These are phyloP conservation scores for Athene cunicularia DNA, from an alignment of 2,113 vertebrate genomes.

Conservation along the genomic window DNA sequence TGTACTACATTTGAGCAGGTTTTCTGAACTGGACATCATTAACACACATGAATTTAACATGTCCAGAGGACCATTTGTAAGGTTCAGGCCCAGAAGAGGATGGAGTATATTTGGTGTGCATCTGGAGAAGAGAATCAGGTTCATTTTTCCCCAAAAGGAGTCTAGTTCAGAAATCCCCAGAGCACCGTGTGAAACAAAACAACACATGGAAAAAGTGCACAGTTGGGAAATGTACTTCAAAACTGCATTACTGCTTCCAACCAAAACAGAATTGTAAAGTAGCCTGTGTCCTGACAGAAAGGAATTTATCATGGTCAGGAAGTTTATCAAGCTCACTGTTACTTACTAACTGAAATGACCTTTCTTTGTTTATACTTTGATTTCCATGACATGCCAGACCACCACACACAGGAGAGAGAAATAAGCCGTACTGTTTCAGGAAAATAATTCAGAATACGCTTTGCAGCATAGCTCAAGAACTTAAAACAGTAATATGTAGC, in stretches of 20 bases:
- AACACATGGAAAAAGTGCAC: background rate
- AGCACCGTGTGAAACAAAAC: background rate
- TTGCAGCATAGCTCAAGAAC: background rate
- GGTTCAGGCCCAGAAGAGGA: background rate
- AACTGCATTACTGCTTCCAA: background rate
- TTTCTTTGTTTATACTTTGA: background rate
- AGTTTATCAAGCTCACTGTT: background rate
- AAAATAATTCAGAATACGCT: background rate
- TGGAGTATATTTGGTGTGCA: background rate
- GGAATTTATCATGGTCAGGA: background rate
- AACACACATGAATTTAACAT: background rate
- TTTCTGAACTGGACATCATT: background rate
- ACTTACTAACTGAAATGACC: background rate
- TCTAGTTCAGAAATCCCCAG: background rate
- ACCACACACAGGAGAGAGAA: background rate
- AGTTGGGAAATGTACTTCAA: background rate
- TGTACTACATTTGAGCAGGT: background rate
- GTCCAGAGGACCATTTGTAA: background rate
- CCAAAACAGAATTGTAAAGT: background rate
- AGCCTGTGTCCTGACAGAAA: background rate
- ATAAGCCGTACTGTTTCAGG: background rate
- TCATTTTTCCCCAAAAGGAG: background rate
- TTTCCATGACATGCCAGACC: background rate
- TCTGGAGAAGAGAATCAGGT: background rate
- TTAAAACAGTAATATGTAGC: background rate